phyloP scores from a whole-genome alignment of 2,888 invertebrate species.

The Apamea epomidion region DNA sequence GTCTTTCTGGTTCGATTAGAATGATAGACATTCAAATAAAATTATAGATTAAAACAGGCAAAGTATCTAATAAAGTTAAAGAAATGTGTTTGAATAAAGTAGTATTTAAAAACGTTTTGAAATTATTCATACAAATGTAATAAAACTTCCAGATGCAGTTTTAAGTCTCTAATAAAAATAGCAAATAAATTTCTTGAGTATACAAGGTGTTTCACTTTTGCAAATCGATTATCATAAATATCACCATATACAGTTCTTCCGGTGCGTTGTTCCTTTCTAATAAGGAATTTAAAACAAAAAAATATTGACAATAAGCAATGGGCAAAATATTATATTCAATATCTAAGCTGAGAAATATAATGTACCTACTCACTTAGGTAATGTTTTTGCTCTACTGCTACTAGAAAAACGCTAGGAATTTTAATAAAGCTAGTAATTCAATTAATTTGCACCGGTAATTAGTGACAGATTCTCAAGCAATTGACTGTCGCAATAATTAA shows the following conservation, averaged over 20 bases:
- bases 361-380: background rate
- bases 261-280: constrained; percentile 8
- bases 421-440: constrained; percentile 36
- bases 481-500: constrained; percentile 22
- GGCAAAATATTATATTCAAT: background rate
- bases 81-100: constrained; percentile 8
- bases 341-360: background rate
- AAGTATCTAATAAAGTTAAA: constrained; percentile 8
- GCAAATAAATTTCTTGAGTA: constrained; percentile 21
- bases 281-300: constrained; percentile 16
- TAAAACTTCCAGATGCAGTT: constrained; percentile 24
- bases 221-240: constrained; percentile 48
- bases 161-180: constrained; percentile 33
- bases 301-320: constrained; percentile 5
- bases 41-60: constrained; percentile 17
- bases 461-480: constrained; percentile 30
- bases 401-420: constrained; percentile 22
- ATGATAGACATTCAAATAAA: constrained; percentile 33
- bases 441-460: constrained; percentile 32
- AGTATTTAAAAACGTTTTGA: background rate
- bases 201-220: constrained; percentile 47
- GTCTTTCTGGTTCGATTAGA: constrained; percentile 37
- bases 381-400: background rate
- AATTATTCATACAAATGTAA: constrained; percentile 5
- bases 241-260: constrained; percentile 37